Base-by-base conservation (phyloP, 1,140 invertebrate species). In the Apolygus lucorum region DNA sequence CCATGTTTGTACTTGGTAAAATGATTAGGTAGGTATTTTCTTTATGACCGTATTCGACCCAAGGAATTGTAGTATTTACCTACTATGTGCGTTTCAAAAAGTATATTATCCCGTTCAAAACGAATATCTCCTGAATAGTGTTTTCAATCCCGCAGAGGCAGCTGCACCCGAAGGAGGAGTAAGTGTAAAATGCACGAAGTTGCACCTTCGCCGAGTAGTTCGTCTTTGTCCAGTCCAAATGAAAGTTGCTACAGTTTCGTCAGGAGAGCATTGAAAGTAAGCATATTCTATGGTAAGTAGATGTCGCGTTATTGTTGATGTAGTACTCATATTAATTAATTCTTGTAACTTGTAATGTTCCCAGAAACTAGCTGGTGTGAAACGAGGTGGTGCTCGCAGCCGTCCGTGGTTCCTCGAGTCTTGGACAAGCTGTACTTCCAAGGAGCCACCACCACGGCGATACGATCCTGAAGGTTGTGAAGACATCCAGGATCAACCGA, bases 241-340 rank as follows among this genome's bases (percentile, higher is more conserved):
- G 93, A 95, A 81, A 93, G 92, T 2, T 96, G 93, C 77, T 96
- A 96, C 80, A 94, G 91, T 76, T 96, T 95, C 76, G 92, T 96
- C 2, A 83, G 92, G 62, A 84, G 91, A 74, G 93, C 93, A 2
- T 84, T 96, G 42, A 91, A 95, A 79, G 87, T 87, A 79, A 76
- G 72, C 65, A 69, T 25, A 28, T 52, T 24, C 27, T 8, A n/a
- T n/a, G n/a, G 22, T 63, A 2, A n/a, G n/a, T n/a, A n/a, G n/a
- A n/a, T n/a, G n/a, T n/a, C n/a, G n/a, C n/a, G n/a, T n/a, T n/a
- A n/a, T n/a, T n/a, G n/a, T n/a, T n/a, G n/a, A n/a, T n/a, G n/a
- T 34, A 27, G 24, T 62, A 42, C 26, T 25, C 54, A 29, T 68
- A 54, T 66, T 54, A 66, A 67, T 68, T 27, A 75, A n/a, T n/a